Evolutionary conservation across 2,888 invertebrate species (phyloP).

Genomic region (Apodemia zela): DNA sequence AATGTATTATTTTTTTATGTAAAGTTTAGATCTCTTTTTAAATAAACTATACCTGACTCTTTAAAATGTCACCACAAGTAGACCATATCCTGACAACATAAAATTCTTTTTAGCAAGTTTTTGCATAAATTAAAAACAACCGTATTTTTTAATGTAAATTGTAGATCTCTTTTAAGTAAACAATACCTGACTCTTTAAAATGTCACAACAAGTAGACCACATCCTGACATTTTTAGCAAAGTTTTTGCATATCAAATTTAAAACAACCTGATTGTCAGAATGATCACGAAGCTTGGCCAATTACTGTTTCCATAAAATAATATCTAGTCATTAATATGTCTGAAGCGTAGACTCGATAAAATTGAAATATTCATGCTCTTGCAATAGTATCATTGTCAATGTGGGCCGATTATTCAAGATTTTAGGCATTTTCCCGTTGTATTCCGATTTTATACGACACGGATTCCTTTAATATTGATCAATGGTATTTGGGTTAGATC

Average conservation of each 20-base stretch:
- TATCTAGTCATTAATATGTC: constrained; percentile 1
- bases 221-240: too few relatives aligned
- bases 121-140: not conserved
- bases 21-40: too few relatives aligned
- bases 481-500: constrained; percentile 6
- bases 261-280: not conserved
- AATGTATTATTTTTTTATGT: too few relatives aligned
- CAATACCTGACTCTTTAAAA: too few relatives aligned
- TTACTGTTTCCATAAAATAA: not conserved
- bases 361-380: constrained; percentile 11
- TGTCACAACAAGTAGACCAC: too few relatives aligned
- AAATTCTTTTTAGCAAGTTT: too few relatives aligned
- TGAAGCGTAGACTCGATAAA: constrained; percentile 1
- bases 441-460: constrained; percentile 13
- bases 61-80: too few relatives aligned
- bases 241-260: not conserved
- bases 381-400: constrained; percentile 22
- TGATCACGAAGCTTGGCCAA: not conserved
- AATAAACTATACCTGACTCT: too few relatives aligned
- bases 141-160: too few relatives aligned
- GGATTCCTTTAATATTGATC: constrained; percentile 19
- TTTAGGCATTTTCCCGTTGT: constrained; percentile 27
- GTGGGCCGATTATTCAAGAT: constrained; percentile 28
- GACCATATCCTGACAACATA: too few relatives aligned
- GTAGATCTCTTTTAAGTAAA: too few relatives aligned